Base-by-base conservation (phyloP, 2,113 vertebrate species). In the Calyptommatus sinebrachiatus region DNA sequence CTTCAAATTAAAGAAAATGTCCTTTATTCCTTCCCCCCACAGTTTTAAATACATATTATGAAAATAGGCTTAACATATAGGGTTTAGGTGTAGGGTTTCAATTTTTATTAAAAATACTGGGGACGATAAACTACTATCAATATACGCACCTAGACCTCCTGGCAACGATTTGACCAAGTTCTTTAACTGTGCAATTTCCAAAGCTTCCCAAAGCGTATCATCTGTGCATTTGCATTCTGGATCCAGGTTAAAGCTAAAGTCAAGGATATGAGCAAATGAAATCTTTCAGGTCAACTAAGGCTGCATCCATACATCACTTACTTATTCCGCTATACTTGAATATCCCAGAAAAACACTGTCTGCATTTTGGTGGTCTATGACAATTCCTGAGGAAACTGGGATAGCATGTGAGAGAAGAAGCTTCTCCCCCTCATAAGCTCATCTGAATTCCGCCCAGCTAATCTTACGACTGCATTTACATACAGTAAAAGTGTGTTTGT, bases 161-260 rank as follows among this genome's bases (percentile, higher is more conserved):
- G 97, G 97, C 76, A 99, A 92, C 1, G 95, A 91, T 80, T 98
- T 99, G 82, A 99, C 98, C 97, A 99, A 97, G 83, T 99, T 97
- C 94, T 99, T 99, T 79, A 99, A 87, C 89, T 99, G 98, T 82
- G 98, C 98, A 69, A 99, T 99, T 94, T 99, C 98, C 45, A 99
- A 91, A 41, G 98, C 98, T 92, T 99, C 98, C 98, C 98, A 99
- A 35, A 99, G 97, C 29, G 96, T 94, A 62, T 98, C 97, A 6
- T 99, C 98, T 0, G 95, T 97, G 82, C 98, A 99, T 81, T 94
- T 98, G 89, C 95, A 93, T 87, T 99, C 98, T 0, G 98, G 98
- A 85, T 99, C 98, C 85, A 99, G 95, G 91, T 99, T 99, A 85
- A 99, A 98, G 77, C 98, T 99, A 92, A 80, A 78, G 71, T 16